Conservation (phyloP, 1,140 invertebrate genomes). For the Maniola jurtina region DNA sequence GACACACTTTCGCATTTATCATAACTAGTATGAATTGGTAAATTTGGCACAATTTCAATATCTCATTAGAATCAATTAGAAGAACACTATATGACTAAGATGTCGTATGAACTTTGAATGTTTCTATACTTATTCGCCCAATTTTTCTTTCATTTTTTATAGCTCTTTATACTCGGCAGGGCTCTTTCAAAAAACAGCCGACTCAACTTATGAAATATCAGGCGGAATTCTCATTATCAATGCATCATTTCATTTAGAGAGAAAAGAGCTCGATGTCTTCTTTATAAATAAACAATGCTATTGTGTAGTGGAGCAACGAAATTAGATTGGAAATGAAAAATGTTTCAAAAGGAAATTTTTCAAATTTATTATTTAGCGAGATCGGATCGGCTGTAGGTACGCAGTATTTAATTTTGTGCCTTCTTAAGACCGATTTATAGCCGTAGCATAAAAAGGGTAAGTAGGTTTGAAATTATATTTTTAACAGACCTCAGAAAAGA, state of each 20-base stretch:
- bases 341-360: slow-evolving; percentile 12
- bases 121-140: too few species aligned
- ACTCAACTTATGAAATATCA: slow-evolving; percentile 17
- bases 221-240: slow-evolving; percentile 41
- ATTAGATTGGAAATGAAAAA: slow-evolving; percentile 23
- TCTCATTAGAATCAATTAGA: too few species aligned
- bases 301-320: slow-evolving; percentile 20
- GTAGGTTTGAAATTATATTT: too few species aligned
- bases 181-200: neutral
- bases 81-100: too few species aligned
- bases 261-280: slow-evolving; percentile 46
- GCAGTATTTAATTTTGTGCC: neutral
- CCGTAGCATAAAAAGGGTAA: neutral
- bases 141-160: neutral
- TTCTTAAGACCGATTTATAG: neutral
- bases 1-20: too few species aligned
- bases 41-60: too few species aligned
- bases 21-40: too few species aligned
- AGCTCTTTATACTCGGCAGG: neutral
- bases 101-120: too few species aligned
- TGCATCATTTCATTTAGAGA: slow-evolving; percentile 49
- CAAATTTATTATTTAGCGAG: slow-evolving; percentile 4
- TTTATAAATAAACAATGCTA: slow-evolving; percentile 51
- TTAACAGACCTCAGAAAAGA: too few species aligned
- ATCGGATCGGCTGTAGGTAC: neutral